These are phyloP conservation scores for Oreohelix idahoensis DNA, from an alignment of 1,140 invertebrate species.

Conservation along the genomic window DNA sequence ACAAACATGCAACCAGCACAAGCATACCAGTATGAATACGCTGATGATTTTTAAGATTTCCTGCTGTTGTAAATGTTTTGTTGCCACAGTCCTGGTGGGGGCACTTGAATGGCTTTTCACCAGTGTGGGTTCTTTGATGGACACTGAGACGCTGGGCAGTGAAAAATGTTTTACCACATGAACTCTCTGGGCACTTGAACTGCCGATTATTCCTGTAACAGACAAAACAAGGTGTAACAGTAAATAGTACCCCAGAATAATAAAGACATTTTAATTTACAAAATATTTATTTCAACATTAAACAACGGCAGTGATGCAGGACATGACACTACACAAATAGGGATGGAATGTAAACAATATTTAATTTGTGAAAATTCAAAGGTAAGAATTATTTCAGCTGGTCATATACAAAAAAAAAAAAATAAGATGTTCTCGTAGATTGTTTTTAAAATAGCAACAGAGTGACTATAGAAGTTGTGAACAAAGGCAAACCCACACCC, in stretches of 20 bases:
- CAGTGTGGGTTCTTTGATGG: slow-evolving; percentile 55
- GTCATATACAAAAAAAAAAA: too few species aligned
- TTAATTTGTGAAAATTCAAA: too few species aligned
- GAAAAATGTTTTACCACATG: slow-evolving; percentile 60
- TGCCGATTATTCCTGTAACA: slow-evolving; percentile 51
- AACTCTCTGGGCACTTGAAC: slow-evolving; percentile 50
- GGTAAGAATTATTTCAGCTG: too few species aligned
- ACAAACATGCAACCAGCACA: background rate
- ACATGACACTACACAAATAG: too few species aligned
- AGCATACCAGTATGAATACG: slow-evolving; percentile 62
- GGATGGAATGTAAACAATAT: too few species aligned
- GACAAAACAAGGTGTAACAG: background rate
- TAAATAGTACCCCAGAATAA: background rate
- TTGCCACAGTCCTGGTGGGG: slow-evolving; percentile 56
- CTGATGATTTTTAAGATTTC: slow-evolving; percentile 65
- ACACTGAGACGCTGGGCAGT: slow-evolving; percentile 60
- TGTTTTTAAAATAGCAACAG: too few species aligned
- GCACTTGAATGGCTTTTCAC: slow-evolving; percentile 55
- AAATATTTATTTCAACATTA: too few species aligned
- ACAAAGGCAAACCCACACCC: too few species aligned
- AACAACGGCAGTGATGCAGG: too few species aligned
- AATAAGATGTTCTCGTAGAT: too few species aligned
- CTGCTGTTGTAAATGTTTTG: slow-evolving; percentile 63
- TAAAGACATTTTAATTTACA: too few species aligned
- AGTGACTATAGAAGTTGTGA: too few species aligned